Evolutionary conservation across 2,888 invertebrate genomes (phyloP).

Genomic region (Cheilosia variabilis): DNA sequence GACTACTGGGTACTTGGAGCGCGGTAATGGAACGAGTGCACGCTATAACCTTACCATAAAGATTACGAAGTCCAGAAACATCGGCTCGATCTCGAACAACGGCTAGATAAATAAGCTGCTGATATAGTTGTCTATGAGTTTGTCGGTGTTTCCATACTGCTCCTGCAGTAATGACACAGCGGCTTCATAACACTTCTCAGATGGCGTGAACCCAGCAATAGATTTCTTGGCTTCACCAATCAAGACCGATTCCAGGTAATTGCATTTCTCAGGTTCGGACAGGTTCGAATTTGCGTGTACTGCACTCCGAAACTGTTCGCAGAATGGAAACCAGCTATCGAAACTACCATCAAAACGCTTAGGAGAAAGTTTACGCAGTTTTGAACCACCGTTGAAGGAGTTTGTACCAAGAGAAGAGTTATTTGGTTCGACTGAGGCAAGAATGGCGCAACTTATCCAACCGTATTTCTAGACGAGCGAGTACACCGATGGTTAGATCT

Average conservation of each 20-base stretch:
- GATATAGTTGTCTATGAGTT: not conserved
- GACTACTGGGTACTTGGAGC: slow-evolving; percentile 1
- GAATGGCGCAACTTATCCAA: not conserved
- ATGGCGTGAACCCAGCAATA: not conserved
- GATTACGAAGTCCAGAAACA: no score
- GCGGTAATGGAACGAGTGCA: slow-evolving; percentile 15
- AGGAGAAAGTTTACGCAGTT: slow-evolving; percentile 8
- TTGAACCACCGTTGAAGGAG: not conserved
- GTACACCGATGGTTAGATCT: not conserved
- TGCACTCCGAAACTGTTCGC: not conserved
- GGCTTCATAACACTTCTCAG: no score
- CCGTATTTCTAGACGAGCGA: not conserved
- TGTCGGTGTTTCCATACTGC: slow-evolving; percentile 7
- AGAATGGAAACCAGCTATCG: not conserved
- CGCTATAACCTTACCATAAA: no score
- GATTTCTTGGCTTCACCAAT: no score
- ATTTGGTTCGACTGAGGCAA: no score
- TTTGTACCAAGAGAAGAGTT: no score
- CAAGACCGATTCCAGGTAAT: slow-evolving; percentile 4
- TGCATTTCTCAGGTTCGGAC: slow-evolving; percentile 11
- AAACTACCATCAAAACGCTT: slow-evolving; percentile 21
- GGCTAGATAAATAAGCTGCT: not conserved
- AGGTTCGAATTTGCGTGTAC: slow-evolving; percentile 12
- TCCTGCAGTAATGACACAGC: not conserved
- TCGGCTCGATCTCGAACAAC: not conserved